A percentile compares a stretch with the other conserved stretches of the same genome.
Conservation (phyloP, 2,113 vertebrate species). For the Mastomys coucha region DNA sequence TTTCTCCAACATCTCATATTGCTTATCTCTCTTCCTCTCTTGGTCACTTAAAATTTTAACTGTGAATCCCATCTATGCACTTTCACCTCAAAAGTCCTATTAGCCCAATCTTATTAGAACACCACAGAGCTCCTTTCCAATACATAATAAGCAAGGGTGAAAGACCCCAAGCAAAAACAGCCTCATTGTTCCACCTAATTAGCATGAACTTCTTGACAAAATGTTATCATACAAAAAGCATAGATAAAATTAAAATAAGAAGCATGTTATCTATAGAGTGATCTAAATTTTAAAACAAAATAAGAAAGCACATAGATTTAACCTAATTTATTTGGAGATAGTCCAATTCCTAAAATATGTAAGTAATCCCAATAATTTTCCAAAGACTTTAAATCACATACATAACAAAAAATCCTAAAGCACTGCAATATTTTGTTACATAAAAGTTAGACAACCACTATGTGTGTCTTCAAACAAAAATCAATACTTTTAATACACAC, state of each 20-base stretch:
- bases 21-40: neutral
- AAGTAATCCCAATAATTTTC: neutral
- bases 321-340: neutral
- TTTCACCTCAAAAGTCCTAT: neutral
- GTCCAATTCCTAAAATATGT: neutral
- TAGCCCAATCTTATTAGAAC: constrained; percentile 20
- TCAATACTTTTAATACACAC: neutral
- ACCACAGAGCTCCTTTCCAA: neutral
- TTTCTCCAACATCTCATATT: neutral
- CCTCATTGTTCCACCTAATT: neutral
- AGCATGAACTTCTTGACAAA: neutral
- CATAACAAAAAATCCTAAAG: neutral
- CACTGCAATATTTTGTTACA: neutral
- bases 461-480: neutral
- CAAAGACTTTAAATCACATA: neutral
- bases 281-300: neutral
- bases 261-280: neutral
- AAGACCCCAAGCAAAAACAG: constrained; percentile 5
- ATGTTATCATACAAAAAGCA: neutral
- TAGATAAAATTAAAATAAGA: constrained; percentile 2
- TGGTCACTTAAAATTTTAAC: neutral
- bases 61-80: neutral
- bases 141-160: neutral
- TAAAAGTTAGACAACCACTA: neutral
- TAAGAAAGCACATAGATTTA: neutral